Conservation (phyloP, 2,888 invertebrate genomes). For the Hydrotaea cyrtoneurina region DNA sequence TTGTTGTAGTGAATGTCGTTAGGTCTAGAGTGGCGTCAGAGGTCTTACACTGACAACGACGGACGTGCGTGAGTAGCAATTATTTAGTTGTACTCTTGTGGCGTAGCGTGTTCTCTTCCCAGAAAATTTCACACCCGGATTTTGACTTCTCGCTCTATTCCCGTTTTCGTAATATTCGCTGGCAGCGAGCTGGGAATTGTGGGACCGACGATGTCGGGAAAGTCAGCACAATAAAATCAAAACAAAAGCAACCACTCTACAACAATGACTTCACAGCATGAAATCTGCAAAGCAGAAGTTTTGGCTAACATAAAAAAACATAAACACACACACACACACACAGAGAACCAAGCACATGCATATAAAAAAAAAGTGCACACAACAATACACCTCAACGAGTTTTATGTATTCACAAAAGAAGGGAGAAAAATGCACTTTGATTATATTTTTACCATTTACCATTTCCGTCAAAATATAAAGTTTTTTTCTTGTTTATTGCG, state of each 20-base stretch:
- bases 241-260: background rate
- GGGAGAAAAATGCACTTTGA: conserved; percentile 27
- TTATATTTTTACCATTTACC: conserved; percentile 42
- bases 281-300: conserved; percentile 20
- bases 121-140: too few species aligned
- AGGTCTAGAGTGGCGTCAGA: background rate
- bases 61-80: background rate
- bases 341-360: background rate
- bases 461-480: conserved; percentile 42
- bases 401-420: conserved; percentile 3
- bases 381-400: conserved; percentile 12
- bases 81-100: too few species aligned
- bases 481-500: background rate
- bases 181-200: too few species aligned
- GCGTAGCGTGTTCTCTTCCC: too few species aligned
- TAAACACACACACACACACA: background rate
- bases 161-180: too few species aligned
- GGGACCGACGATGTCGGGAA: background rate
- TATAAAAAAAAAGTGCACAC: conserved; percentile 9
- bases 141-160: too few species aligned
- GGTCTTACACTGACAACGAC: background rate
- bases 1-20: background rate
- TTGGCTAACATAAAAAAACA: background rate
- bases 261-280: conserved; percentile 46
- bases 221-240: conserved; percentile 20